These are phyloP conservation scores for Nycticorax nycticorax DNA, from an alignment of 2,113 vertebrate genomes.

Conservation along the genomic window DNA sequence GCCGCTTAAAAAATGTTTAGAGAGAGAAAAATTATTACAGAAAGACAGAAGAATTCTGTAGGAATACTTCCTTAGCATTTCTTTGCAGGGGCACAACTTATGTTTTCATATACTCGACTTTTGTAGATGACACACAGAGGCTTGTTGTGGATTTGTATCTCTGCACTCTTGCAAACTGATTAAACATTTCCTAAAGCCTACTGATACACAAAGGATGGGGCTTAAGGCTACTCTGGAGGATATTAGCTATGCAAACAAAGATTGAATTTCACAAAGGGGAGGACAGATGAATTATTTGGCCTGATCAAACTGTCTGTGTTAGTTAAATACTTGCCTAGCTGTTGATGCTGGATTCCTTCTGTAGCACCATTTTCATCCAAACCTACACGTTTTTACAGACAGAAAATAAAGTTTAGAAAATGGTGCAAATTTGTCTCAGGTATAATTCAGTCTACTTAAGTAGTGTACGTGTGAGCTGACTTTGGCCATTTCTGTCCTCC, in stretches of 20 bases:
- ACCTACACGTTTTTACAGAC: background rate
- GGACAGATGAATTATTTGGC: background rate
- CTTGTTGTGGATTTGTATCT: background rate
- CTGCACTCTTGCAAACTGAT: background rate
- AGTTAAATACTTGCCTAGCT: background rate
- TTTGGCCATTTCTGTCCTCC: background rate
- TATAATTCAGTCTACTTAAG: background rate
- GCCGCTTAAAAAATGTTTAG: background rate
- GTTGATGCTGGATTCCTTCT: background rate
- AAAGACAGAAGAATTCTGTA: background rate
- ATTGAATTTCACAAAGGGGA: background rate
- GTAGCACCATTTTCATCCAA: background rate
- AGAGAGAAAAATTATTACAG: background rate
- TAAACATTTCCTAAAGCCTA: conserved; percentile 10
- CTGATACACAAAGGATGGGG: background rate
- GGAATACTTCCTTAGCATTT: background rate
- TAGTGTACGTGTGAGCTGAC: background rate
- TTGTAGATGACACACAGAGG: background rate
- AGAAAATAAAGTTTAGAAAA: background rate
- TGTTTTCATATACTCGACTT: background rate
- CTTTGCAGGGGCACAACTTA: background rate
- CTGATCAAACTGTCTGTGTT: background rate
- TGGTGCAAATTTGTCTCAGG: background rate
- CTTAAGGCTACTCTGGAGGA: background rate
- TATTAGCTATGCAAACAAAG: conserved; percentile 24